A percentile compares a stretch with the other conserved stretches of the same genome.
Conservation (phyloP, 2,888 invertebrate genomes). For the Lepidochrysops patricia region DNA sequence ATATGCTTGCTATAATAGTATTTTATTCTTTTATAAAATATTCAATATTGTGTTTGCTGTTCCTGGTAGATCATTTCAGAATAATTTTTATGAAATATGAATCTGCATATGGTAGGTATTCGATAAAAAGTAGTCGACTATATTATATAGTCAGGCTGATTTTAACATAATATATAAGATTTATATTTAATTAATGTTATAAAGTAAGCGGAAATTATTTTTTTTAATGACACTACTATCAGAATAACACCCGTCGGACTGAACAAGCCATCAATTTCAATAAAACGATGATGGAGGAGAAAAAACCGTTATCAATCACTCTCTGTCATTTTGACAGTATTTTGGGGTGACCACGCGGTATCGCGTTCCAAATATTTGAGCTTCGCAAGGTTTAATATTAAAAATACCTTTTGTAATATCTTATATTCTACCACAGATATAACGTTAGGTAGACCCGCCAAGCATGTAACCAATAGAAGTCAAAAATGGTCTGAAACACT, state of each 20-base stretch:
- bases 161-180: no score
- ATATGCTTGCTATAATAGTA: no score
- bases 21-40: no score
- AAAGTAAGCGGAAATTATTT: constrained; percentile 29
- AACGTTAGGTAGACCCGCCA: background rate
- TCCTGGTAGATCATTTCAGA: no score
- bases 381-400: constrained; percentile 19
- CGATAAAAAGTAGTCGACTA: no score
- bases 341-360: constrained; percentile 30
- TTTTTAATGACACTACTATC: constrained; percentile 33
- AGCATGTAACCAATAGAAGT: no score
- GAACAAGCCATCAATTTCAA: constrained; percentile 57
- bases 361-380: constrained; percentile 25
- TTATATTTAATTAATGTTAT: background rate
- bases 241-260: constrained; percentile 29
- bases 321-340: constrained; percentile 40
- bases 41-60: no score
- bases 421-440: background rate
- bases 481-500: no score
- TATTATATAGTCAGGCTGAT: no score
- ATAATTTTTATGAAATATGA: no score
- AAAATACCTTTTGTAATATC: constrained; percentile 19
- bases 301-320: constrained; percentile 49
- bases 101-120: no score
- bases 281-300: constrained; percentile 53